Percentiles rank a stretch among this genome's conserved stretches.
These are phyloP conservation scores for Sciurus niger DNA, from an alignment of 2,113 vertebrate species.

Conservation along the genomic window DNA sequence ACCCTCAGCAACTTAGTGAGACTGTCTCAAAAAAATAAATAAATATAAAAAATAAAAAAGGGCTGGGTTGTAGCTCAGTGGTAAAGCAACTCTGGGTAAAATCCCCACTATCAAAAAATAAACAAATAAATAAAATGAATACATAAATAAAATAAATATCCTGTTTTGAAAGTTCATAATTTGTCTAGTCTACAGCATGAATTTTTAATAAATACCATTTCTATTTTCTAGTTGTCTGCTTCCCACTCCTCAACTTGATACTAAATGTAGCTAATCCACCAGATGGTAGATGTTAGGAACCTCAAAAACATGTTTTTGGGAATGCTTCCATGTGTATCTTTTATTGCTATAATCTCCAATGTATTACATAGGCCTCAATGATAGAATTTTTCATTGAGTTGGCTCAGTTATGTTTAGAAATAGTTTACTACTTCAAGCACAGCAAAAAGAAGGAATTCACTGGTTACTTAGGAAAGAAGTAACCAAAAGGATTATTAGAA, in stretches of 20 bases:
- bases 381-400: neutral
- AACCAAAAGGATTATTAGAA: neutral
- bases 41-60: too few relatives aligned
- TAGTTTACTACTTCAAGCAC: neutral
- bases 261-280: neutral
- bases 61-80: too few relatives aligned
- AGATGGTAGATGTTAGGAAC: neutral
- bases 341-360: neutral
- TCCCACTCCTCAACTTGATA: neutral
- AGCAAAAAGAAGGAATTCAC: neutral
- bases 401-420: slow-evolving; percentile 16
- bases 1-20: too few relatives aligned
- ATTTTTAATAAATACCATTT: neutral
- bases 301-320: neutral
- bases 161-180: neutral
- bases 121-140: too few relatives aligned
- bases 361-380: neutral
- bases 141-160: too few relatives aligned
- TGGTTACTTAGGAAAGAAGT: neutral
- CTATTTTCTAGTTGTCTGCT: neutral
- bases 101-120: too few relatives aligned
- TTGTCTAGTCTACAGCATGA: neutral
- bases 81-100: too few relatives aligned
- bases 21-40: too few relatives aligned
- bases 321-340: neutral